Base-by-base conservation (phyloP, 2,888 invertebrate genomes). In the Drosophila nr. fundita region DNA sequence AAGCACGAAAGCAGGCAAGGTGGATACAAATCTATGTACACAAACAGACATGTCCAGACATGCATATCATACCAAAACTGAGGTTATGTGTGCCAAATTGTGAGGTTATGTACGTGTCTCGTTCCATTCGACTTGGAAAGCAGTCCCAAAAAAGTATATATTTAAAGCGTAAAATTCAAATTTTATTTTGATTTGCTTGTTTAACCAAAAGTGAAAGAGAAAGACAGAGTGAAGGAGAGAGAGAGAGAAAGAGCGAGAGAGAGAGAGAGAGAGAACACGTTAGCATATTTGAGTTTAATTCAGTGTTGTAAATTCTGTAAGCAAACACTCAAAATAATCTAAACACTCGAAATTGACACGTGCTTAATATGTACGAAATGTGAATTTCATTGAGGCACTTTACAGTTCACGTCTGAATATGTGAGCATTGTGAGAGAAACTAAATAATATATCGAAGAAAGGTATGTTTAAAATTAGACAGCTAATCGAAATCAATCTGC, bases 261-360 rank as follows among this genome's bases (percentile, higher is more conserved):
- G 13, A 7, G 7, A 1, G 21, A 15, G 18, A 13, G 6, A 10
- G 42, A 50, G 30, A 53, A 59, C 77, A 55, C 66, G 71, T 80
- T 54, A 61, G 68, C 64, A 70, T 40, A 62, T 45, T 38, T 42
- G 15, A 10, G 21, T 53, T 48, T n/a, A 55, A 62, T 62, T 59
- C 38, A 15, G 30, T n/a, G 53, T 68, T 61, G 53, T 29, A 42
- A 15, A 32, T 55, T 68, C 59, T 49, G 30, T 27, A 40, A 69
- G 50, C 53, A 76, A 69, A 73, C 63, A 61, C 38, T 13, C 27
- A 15, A 45, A 50, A 18, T 30, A 50, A 48, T 36, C 24, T 18
- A 73, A 70, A 77, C 57, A 76, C 18, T 55, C 38, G 32, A 73
- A 76, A 79, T 32, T 62, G 69, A 76, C 65, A 82, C 82, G 79